Percentiles rank a stretch among this genome's conserved stretches.
phyloP scores from a whole-genome alignment of 2,888 invertebrate species.

The Cataglyphis albicans region DNA sequence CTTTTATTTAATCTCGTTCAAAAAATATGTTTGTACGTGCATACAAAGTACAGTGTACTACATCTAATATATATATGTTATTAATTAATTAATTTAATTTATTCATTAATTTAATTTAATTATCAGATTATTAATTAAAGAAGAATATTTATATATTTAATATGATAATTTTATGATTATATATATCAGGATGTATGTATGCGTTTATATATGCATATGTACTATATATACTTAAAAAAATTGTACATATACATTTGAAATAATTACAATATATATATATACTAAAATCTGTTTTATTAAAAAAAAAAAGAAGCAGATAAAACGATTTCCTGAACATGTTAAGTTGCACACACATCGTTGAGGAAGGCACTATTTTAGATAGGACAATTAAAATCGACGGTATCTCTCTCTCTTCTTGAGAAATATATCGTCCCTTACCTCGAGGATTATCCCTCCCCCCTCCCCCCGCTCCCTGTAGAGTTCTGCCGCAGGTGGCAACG shows the following conservation, averaged over 20 bases:
- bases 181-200: too few species aligned
- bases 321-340: neutral
- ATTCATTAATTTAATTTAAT: neutral
- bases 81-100: neutral
- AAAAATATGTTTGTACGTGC: neutral
- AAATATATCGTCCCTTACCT: conserved; percentile 42
- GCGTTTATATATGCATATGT: neutral
- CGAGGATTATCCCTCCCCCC: conserved; percentile 6
- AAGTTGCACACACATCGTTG: neutral
- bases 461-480: conserved; percentile 6
- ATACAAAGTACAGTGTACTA: neutral
- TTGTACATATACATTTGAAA: neutral
- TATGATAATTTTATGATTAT: too few species aligned
- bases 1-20: neutral
- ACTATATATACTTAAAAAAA: neutral
- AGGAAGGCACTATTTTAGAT: conserved; percentile 15
- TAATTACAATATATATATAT: too few species aligned
- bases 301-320: neutral
- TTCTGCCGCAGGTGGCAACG: conserved; percentile 46
- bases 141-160: neutral
- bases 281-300: too few species aligned
- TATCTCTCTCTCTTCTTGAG: neutral
- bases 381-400: neutral
- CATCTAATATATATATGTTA: neutral
- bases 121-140: neutral